Evolutionary conservation across 2,888 invertebrate genomes (phyloP).

Genomic region (Clitarchus hookeri): DNA sequence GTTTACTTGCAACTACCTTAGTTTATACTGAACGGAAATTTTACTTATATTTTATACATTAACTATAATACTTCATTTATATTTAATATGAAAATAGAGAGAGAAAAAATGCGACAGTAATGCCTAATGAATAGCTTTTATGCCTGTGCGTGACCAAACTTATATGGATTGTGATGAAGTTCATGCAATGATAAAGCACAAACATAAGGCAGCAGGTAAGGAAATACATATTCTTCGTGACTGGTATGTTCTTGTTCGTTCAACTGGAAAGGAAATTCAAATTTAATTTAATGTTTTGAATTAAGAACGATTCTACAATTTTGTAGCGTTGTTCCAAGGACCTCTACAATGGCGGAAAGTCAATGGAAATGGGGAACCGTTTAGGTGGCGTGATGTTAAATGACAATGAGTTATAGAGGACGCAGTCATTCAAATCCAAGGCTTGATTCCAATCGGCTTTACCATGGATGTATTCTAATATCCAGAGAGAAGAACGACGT

Average conservation of each 20-base stretch:
- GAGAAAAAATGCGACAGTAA: too few relatives aligned
- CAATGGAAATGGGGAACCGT: background rate
- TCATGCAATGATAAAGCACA: slow-evolving; percentile 28
- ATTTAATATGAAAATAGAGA: too few relatives aligned
- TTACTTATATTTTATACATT: too few relatives aligned
- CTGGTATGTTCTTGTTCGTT: background rate
- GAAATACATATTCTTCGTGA: slow-evolving; percentile 21
- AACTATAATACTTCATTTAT: too few relatives aligned
- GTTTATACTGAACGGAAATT: too few relatives aligned
- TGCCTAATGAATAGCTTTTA: too few relatives aligned
- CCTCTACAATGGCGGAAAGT: background rate
- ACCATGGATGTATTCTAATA: background rate
- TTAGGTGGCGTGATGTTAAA: background rate
- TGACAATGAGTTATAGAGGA: too few relatives aligned
- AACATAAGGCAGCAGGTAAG: background rate
- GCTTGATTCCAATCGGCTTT: background rate
- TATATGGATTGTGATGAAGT: slow-evolving; percentile 31
- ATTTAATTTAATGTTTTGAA: background rate
- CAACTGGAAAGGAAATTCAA: background rate
- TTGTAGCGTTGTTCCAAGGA: background rate
- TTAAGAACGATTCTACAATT: background rate
- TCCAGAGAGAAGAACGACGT: slow-evolving; percentile 18
- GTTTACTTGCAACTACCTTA: too few relatives aligned
- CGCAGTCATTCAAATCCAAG: background rate
- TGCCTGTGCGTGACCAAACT: slow-evolving; percentile 30